These are phyloP conservation scores for Gymnothorax javanicus DNA, from an alignment of 2,797 vertebrate species.

Conservation along the genomic window DNA sequence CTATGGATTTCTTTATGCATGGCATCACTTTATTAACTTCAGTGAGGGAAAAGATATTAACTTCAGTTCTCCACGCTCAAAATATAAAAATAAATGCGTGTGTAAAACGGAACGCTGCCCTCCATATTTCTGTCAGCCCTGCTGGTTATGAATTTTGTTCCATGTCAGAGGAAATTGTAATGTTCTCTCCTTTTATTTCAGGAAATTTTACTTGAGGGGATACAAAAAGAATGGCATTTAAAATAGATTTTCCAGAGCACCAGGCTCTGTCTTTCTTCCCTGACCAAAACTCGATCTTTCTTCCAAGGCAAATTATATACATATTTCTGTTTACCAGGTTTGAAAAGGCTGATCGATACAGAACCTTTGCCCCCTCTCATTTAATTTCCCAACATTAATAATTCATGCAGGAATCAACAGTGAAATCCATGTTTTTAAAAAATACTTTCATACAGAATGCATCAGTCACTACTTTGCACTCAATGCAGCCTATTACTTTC, in stretches of 20 bases:
- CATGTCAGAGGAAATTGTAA: slow-evolving; percentile 7
- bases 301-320: slow-evolving; percentile 6
- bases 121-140: slow-evolving; percentile 6
- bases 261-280: neutral
- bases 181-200: slow-evolving; percentile 20
- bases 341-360: neutral
- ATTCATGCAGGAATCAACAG: neutral
- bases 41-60: slow-evolving; percentile 12
- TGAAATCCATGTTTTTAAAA: neutral
- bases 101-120: slow-evolving; percentile 3
- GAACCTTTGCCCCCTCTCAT: neutral
- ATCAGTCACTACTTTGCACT: neutral
- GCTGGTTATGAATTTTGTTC: slow-evolving; percentile 14
- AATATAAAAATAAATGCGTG: slow-evolving; percentile 11
- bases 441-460: neutral
- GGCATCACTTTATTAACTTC: slow-evolving; percentile 23
- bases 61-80: slow-evolving; percentile 12
- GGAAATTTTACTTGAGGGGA: slow-evolving; percentile 10
- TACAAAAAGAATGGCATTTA: slow-evolving; percentile 16
- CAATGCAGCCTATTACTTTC: too few species aligned
- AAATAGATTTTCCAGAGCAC: slow-evolving; percentile 10
- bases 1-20: neutral
- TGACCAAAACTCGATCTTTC: slow-evolving; percentile 19
- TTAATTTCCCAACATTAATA: neutral
- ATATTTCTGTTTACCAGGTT: neutral